Conservation (phyloP, 1,140 invertebrate species). For the Drosophila arawakana region DNA sequence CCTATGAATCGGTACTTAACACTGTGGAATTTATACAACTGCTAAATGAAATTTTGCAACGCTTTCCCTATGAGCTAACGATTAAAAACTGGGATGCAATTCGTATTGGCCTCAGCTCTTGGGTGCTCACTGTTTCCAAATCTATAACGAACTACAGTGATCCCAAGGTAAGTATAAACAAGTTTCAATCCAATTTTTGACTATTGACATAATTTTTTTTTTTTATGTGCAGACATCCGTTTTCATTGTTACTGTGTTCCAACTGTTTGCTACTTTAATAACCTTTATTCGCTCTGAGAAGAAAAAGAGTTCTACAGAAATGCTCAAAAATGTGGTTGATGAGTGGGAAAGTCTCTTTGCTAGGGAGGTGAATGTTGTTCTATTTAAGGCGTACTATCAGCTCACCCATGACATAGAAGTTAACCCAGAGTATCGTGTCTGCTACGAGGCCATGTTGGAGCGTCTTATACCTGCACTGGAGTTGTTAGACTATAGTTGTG, state of each 20-base stretch:
- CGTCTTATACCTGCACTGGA: conserved; percentile 58
- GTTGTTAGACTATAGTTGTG: conserved; percentile 63
- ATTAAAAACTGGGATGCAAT: conserved; percentile 88
- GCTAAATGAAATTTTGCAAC: conserved; percentile 82
- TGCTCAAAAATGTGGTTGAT: conserved; percentile 85
- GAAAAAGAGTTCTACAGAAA: conserved; percentile 83
- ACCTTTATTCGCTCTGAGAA: conserved; percentile 85
- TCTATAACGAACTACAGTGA: conserved; percentile 82
- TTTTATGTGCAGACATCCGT: conserved; percentile 82
- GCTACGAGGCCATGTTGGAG: conserved; percentile 54
- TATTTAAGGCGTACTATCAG: conserved; percentile 85
- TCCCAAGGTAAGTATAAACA: conserved; percentile 77
- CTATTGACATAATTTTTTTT: not conserved
- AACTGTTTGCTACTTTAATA: conserved; percentile 85
- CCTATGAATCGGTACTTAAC: conserved; percentile 65
- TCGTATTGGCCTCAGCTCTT: conserved; percentile 87
- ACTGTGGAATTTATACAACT: conserved; percentile 84
- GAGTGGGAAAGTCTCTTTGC: conserved; percentile 87
- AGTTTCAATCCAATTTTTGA: not conserved
- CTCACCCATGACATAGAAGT: conserved; percentile 57
- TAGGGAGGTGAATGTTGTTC: conserved; percentile 85
- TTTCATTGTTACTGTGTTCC: conserved; percentile 85
- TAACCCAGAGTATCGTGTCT: conserved; percentile 41
- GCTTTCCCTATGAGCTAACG: conserved; percentile 84
- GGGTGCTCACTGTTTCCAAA: conserved; percentile 86